Evolutionary conservation across 2,888 invertebrate species (phyloP).

Genomic region (Timema cristinae): DNA sequence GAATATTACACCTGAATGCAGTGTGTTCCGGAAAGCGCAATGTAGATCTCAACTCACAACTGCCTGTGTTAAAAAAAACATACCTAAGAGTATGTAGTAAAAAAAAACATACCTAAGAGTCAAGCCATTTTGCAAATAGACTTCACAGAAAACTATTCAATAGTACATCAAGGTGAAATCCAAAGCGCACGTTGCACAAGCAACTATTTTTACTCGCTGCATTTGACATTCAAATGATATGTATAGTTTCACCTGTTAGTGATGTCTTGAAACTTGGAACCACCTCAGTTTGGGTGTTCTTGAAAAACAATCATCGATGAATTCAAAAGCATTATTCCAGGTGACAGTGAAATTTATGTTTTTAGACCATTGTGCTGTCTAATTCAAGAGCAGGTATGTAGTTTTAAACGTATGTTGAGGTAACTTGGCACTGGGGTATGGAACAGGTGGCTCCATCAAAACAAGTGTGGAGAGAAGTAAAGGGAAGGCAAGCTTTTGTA

Average conservation of each 20-base stretch:
- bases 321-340: no score
- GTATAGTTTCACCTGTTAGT: no score
- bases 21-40: no score
- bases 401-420: background rate
- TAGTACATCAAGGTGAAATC: background rate
- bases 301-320: background rate
- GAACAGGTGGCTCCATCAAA: background rate
- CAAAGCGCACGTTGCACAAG: background rate
- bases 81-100: background rate
- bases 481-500: background rate
- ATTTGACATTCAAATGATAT: no score
- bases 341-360: background rate
- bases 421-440: background rate
- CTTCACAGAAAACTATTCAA: conserved; percentile 5
- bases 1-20: background rate
- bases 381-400: conserved; percentile 3
- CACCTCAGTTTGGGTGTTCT: conserved; percentile 8
- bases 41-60: conserved; percentile 1
- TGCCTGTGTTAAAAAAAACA: background rate
- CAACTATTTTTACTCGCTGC: no score
- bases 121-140: background rate
- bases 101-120: background rate
- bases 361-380: background rate
- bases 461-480: background rate
- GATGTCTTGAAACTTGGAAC: no score